Evolutionary conservation across 1,140 invertebrate species (phyloP), one percentile per base, ranked within the genome.

Genomic region (Heliconius eleuchia): DNA sequence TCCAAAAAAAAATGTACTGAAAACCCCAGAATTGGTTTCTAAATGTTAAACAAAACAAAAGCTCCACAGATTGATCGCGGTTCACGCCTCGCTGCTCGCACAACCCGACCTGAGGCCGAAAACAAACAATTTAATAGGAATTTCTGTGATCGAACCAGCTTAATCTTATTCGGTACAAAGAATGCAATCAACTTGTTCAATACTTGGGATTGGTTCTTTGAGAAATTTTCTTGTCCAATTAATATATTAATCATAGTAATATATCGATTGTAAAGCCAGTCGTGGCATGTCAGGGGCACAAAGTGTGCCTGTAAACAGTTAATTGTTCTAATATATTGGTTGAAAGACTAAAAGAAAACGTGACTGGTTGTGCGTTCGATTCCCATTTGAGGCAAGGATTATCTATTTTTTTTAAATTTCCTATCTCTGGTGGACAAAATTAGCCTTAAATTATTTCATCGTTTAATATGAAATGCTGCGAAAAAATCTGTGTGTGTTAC

Each of bases 91-190:
- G 23, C 60, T 66, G 60, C 23, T 1, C 23, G 42, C 0, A 46
- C 42, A 4, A 46, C 11, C 3, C 60, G 23, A 27, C 23, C 6
- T 27, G 16, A 74, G 73, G 50, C 27, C 16, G 27, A 75, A 57
- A 75, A 60, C 55, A 42, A 23, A 75, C 74, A 39, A 19, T 75
- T 75, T 75, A 66, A 75, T 75, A 66, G 74, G 74, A 75, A 75
- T 75, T 75, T 75, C 60, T 55, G 34, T 66, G 52, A 66, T n/a
- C 30, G 39, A 55, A 75, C 16, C 19, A 57, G 16, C 6, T 60
- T 27, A 39, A 75, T 57, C 55, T 75, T 42, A 60, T 39, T 39
- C 39, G n/a, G 34, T 19, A 23, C 71, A 71, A 71, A 71, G 37
- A 72, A 72, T 34, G 34, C 30, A 72, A 72, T 42, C 71, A 66